A percentile compares a stretch with the other conserved stretches of the same genome.
These are phyloP conservation scores for Cladorhizidae sp. DNA, from an alignment of 37 sponge, comb jelly and placozoan species.

Conservation along the genomic window DNA sequence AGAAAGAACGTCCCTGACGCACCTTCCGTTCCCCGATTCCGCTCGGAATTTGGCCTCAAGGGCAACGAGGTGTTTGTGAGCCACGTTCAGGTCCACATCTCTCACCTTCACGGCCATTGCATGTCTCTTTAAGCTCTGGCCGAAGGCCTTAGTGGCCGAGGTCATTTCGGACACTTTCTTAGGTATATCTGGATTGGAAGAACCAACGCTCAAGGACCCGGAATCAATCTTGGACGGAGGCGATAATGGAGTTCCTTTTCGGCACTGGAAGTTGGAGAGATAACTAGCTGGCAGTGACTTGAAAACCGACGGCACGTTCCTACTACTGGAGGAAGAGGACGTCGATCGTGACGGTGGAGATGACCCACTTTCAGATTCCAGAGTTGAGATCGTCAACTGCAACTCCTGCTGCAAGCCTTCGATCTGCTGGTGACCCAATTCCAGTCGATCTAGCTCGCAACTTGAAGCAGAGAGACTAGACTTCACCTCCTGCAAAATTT, in stretches of 20 bases:
- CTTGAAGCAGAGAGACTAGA: slow-evolving; percentile 4
- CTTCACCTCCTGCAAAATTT: slow-evolving; percentile 3
- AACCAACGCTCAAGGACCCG: neutral
- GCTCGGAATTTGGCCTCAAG: slow-evolving; percentile 1
- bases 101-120: neutral
- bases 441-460: slow-evolving; percentile 11
- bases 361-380: neutral
- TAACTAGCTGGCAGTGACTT: slow-evolving; percentile 36
- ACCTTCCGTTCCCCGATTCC: neutral
- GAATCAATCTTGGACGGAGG: neutral
- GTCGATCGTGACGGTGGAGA: neutral
- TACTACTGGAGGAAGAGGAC: neutral
- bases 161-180: slow-evolving; percentile 20
- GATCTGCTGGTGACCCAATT: neutral
- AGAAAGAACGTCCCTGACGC: neutral
- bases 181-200: neutral
- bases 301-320: slow-evolving; percentile 26
- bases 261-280: slow-evolving; percentile 29
- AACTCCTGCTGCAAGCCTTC: slow-evolving; percentile 21
- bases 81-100: neutral
- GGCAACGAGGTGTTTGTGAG: neutral
- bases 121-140: neutral
- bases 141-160: neutral
- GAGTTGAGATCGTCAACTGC: slow-evolving; percentile 4
- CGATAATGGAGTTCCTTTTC: neutral